Base-by-base conservation (phyloP, 2,888 invertebrate species). In the Actias luna region DNA sequence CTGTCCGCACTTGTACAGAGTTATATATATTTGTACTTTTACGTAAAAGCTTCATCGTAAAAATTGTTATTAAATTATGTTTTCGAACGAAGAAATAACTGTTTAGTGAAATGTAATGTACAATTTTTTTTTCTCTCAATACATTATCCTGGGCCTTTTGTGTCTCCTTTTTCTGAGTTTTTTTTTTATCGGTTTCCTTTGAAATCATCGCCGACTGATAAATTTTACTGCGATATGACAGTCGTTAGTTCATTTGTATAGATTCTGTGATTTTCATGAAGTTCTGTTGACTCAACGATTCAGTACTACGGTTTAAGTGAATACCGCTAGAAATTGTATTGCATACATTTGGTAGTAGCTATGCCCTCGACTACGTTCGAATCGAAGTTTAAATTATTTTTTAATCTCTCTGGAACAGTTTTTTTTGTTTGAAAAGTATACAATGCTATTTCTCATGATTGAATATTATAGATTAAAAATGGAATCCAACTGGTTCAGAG, bases 11-110 rank as follows among this genome's bases (percentile, higher is more conserved):
- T 58, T 84, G 83, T 83, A 84, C 82, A 83, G 82, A 82, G 76
- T 76, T 84, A 82, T 80, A 82, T 83, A 50, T 50, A 82, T 84
- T 83, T 85, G 82, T 87, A 83, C 79, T 80, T 77, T 75, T 70
- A 74, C 73, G 84, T 42, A 42, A 18, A n/a, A 42, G 18, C 42
- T 42, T 42, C n/a, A n/a, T n/a, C n/a, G 5, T 42, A 18, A 1
- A 18, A 42, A 7, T 42, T 18, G 42, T 42, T 18, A 18, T 5
- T 14, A 36, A 42, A 42, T n/a, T 42, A 42, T 18, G 42, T 42
- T 42, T 18, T 2, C 1, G 16, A 18, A 39, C 18, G n/a, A 39
- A 42, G n/a, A n/a, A n/a, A n/a, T n/a, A n/a, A n/a, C n/a, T n/a
- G n/a, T n/a, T n/a, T n/a, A n/a, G n/a, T n/a, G n/a, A n/a, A n/a